These are phyloP conservation scores for Artibeus jamaicensis DNA, from an alignment of 2,797 vertebrate genomes.

Conservation along the genomic window DNA sequence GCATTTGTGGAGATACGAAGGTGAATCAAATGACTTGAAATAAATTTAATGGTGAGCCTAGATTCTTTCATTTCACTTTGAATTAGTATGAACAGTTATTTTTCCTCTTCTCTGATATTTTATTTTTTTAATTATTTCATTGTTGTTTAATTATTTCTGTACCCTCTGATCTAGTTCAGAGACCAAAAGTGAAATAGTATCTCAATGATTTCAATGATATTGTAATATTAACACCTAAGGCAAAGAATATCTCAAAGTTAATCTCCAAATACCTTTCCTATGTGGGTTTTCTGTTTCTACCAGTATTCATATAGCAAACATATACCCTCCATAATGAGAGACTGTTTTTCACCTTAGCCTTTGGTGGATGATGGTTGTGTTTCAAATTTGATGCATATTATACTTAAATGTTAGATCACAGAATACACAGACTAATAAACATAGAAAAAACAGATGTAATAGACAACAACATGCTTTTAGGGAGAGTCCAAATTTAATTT, in stretches of 20 bases:
- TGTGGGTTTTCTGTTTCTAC: not conserved
- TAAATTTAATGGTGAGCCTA: not conserved
- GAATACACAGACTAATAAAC: not conserved
- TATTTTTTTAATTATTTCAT: no score
- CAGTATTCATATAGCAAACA: not conserved
- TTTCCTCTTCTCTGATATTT: not conserved
- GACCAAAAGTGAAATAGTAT: not conserved
- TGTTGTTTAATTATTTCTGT: no score
- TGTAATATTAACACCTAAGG: not conserved
- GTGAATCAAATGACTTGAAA: not conserved
- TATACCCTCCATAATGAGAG: not conserved
- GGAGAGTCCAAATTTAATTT: not conserved
- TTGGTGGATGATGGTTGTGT: not conserved
- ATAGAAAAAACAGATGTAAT: not conserved
- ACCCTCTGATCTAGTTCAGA: not conserved
- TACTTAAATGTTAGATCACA: not conserved
- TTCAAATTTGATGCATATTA: not conserved
- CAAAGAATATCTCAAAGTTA: not conserved
- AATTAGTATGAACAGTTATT: not conserved
- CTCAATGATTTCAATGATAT: not conserved
- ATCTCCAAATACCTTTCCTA: not conserved
- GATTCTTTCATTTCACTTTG: not conserved
- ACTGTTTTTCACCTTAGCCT: not conserved
- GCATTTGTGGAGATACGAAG: not conserved
- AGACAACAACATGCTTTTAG: not conserved